These are phyloP conservation scores for Takifugu bimaculatus DNA, from an alignment of 2,113 vertebrate species.

Conservation along the genomic window DNA sequence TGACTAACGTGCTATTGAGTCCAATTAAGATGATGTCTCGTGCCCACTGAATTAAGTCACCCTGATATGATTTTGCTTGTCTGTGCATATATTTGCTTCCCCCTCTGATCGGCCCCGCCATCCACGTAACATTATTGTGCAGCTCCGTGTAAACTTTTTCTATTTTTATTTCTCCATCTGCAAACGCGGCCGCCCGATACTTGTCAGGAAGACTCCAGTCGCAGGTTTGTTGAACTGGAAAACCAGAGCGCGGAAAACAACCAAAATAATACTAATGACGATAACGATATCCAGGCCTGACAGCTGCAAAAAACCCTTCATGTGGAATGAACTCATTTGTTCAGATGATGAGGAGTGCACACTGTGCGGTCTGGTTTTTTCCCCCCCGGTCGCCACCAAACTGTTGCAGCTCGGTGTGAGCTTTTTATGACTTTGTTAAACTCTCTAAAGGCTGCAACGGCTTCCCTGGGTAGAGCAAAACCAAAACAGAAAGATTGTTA, in stretches of 20 bases:
- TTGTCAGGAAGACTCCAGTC: not conserved
- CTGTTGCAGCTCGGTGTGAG: slow-evolving; percentile 35
- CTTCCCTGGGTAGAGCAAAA: slow-evolving; percentile 47
- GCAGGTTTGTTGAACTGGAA: not conserved
- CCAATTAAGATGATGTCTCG: slow-evolving; percentile 65
- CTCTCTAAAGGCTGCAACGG: slow-evolving; percentile 53
- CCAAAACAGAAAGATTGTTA: slow-evolving; percentile 61
- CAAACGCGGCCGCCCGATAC: not conserved
- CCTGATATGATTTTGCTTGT: slow-evolving; percentile 56
- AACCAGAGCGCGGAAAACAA: not conserved
- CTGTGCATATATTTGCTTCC: slow-evolving; percentile 57
- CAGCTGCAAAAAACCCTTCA: not conserved
- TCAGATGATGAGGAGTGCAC: not conserved
- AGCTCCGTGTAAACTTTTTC: not conserved
- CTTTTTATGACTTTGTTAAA: slow-evolving; percentile 63
- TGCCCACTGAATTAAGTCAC: slow-evolving; percentile 59
- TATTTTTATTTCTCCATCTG: not conserved
- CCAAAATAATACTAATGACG: too few species aligned
- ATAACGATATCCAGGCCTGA: too few species aligned
- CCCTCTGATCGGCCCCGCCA: slow-evolving; percentile 38
- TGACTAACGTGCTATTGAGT: slow-evolving; percentile 54
- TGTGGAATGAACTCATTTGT: too few species aligned
- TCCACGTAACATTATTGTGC: not conserved
- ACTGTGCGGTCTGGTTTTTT: not conserved
- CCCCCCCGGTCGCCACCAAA: slow-evolving; percentile 29